Base-by-base conservation (phyloP, 2,113 vertebrate genomes). In the Turnix velox region DNA sequence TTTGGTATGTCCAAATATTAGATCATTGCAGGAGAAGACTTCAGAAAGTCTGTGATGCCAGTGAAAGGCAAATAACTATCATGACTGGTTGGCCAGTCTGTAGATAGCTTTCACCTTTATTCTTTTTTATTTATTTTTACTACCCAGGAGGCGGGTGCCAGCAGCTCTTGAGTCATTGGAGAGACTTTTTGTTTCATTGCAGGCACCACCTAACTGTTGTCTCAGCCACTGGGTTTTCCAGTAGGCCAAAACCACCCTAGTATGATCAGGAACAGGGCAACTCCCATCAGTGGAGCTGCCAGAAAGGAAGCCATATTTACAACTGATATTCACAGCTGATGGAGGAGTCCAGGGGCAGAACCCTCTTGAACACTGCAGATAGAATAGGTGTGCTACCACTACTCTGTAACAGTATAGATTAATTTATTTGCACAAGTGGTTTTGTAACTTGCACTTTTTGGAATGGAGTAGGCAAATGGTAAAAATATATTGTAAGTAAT, bases 211-310 rank as follows among this genome's bases (percentile, higher is more conserved):
- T 71, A 35, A 58, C 5, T 11, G 11, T 58, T 80, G 33, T 69
- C 14, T 10, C 30, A 46, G 57, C 30, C 40, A 18, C 10, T 59
- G 2, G 25, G 14, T 14, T 72, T 91, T 87, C 40, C 25, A 81
- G 1, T 18, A 28, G 48, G 48, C 57, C 40, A 52, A 54, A 57
- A 28, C 19, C 46, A 42, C 5, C 3, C n/a, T 40, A 43, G 46
- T 88, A 25, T 55, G 61, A n/a, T 84, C 55, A 67, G 68, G 61
- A 87, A 54, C 22, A 11, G 66, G 69, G 91, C 49, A 35, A 87
- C 93, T 93, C 81, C 91, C 81, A 40, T 52, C 15, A 3, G 66
- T 59, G 74, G 61, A 78, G 84, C 87, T 93, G 86, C 71, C 48
- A 72, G 84, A 51, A 75, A 67, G 66, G 73, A 89, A 49, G 45